These are phyloP conservation scores for Menidia menidia DNA, from an alignment of 2,797 vertebrate genomes.

Conservation along the genomic window DNA sequence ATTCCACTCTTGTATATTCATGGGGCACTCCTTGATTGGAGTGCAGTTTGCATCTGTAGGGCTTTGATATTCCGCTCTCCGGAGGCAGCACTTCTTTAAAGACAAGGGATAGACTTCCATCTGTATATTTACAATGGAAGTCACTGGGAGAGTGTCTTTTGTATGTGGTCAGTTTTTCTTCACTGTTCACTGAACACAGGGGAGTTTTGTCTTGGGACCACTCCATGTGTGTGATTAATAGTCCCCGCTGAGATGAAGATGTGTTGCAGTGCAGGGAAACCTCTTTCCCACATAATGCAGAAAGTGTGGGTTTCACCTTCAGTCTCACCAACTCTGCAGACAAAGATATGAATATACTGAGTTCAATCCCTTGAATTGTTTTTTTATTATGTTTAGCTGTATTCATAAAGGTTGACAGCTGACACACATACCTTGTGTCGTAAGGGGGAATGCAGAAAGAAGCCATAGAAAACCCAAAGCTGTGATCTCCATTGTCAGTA, in stretches of 20 bases:
- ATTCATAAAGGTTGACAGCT: not conserved
- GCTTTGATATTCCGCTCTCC: not conserved
- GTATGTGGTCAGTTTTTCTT: not conserved
- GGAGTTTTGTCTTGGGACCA: conserved; percentile 44
- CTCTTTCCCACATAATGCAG: conserved; percentile 41
- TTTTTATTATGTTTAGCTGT: too few species aligned
- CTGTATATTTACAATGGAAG: conserved; percentile 54
- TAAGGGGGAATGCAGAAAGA: conserved; percentile 18
- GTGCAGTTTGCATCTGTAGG: conserved; percentile 67
- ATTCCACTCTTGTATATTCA: conserved; percentile 24
- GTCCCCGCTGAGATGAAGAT: not conserved
- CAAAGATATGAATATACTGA: not conserved
- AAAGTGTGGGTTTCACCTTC: conserved; percentile 15
- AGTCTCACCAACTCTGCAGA: conserved; percentile 53
- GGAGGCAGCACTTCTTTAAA: conserved; percentile 41
- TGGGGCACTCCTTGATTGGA: conserved; percentile 45
- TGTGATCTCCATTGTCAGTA: conserved; percentile 43
- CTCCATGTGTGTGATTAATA: conserved; percentile 51
- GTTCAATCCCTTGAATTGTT: not conserved
- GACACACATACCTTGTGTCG: conserved; percentile 57
- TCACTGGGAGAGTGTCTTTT: not conserved
- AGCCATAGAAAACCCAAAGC: conserved; percentile 34
- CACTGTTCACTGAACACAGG: conserved; percentile 50
- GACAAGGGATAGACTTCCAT: conserved; percentile 49
- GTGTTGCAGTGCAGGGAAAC: conserved; percentile 58